phyloP scores from a whole-genome alignment of 2,888 invertebrate species.

The Archips crataeganus region DNA sequence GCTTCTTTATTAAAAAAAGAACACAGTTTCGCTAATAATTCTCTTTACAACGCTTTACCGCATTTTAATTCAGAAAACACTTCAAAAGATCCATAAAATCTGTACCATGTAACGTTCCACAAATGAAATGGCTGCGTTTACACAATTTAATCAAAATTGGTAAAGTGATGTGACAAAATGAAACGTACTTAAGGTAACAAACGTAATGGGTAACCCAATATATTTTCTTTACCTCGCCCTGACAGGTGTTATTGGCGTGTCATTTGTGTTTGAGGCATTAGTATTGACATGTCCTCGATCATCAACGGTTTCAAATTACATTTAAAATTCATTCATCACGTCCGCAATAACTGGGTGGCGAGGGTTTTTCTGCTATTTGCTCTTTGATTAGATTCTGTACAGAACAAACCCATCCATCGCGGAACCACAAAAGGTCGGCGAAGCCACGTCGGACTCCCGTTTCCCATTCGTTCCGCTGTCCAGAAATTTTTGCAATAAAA shows the following conservation, averaged over 20 bases:
- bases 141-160: constrained; percentile 3
- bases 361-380: constrained; percentile 64
- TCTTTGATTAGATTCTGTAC: constrained; percentile 76
- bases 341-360: constrained; percentile 56
- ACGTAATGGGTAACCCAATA: constrained; percentile 46
- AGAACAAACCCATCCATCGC: constrained; percentile 75
- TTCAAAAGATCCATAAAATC: not conserved
- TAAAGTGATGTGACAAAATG: constrained; percentile 11
- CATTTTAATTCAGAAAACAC: not conserved
- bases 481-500: constrained; percentile 84
- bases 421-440: constrained; percentile 74
- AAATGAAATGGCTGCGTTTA: constrained; percentile 1
- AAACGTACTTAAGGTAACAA: constrained; percentile 42
- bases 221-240: constrained; percentile 46
- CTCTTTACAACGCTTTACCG: not conserved
- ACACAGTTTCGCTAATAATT: not conserved
- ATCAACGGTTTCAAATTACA: constrained; percentile 69
- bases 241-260: constrained; percentile 45
- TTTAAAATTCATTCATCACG: constrained; percentile 74
- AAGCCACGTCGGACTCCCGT: constrained; percentile 69
- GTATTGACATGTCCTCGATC: constrained; percentile 55
- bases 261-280: constrained; percentile 46
- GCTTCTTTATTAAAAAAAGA: not conserved
- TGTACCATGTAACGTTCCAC: not conserved
- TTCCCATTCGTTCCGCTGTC: constrained; percentile 82